Evolutionary conservation across 1,140 invertebrate genomes (phyloP).

Genomic region (Lutraria rhynchaena): DNA sequence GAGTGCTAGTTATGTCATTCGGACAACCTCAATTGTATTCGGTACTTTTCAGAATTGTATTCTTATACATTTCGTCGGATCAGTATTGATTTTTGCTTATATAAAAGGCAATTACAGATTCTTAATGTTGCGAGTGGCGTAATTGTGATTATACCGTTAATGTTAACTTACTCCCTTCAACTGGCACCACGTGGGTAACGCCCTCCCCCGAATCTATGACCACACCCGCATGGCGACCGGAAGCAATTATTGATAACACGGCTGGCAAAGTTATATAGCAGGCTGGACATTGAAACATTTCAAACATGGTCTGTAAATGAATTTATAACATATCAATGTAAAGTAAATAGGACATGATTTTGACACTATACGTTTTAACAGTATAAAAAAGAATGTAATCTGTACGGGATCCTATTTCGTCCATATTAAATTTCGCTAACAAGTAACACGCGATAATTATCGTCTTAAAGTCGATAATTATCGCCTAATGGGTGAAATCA

Average conservation of each 20-base stretch:
- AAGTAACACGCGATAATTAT: too few relatives aligned
- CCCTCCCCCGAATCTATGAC: conserved; percentile 95
- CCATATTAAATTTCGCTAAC: too few relatives aligned
- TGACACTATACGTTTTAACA: too few relatives aligned
- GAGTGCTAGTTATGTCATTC: not conserved
- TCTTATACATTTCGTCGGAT: not conserved
- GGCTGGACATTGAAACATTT: conserved; percentile 91
- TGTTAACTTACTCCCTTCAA: conserved; percentile 88
- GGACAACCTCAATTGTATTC: not conserved
- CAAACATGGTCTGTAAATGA: conserved; percentile 82
- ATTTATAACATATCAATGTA: too few relatives aligned
- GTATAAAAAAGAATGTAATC: too few relatives aligned
- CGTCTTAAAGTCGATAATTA: too few relatives aligned
- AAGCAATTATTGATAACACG: conserved; percentile 94
- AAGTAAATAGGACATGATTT: too few relatives aligned
- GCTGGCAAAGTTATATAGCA: conserved; percentile 97
- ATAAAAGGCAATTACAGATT: not conserved
- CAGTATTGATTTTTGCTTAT: not conserved
- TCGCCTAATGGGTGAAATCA: too few relatives aligned
- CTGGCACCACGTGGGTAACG: conserved; percentile 95
- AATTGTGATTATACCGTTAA: conserved; percentile 65
- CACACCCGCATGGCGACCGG: conserved; percentile 96
- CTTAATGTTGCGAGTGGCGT: conserved; percentile 70
- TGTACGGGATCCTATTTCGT: too few relatives aligned
- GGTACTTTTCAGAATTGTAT: not conserved